Evolutionary conservation across 2,888 invertebrate genomes (phyloP), one percentile per base, ranked within the genome.

Genomic region (Polietes domitor): DNA sequence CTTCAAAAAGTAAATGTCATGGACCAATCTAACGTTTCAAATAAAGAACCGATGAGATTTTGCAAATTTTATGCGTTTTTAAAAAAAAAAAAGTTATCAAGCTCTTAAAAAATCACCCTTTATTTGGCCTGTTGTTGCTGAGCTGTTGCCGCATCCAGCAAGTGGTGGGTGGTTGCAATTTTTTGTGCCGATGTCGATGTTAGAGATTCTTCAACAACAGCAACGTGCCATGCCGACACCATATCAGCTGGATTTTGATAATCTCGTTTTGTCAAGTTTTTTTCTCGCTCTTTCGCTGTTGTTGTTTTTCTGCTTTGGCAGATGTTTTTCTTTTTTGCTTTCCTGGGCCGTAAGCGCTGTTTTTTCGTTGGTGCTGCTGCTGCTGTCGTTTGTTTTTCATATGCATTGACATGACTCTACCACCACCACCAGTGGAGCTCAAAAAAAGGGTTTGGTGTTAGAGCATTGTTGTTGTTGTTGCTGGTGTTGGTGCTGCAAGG

Each of bases 91-190:
- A n/a, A n/a, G n/a, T n/a, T n/a, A n/a, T n/a, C n/a, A n/a, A n/a
- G n/a, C n/a, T n/a, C n/a, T n/a, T n/a, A n/a, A n/a, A n/a, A n/a
- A n/a, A n/a, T n/a, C n/a, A n/a, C n/a, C n/a, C n/a, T n/a, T n/a
- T n/a, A 15, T 26, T 26, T 58, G 26, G 26, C 58, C 26, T 58
- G 26, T 58, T 58, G 58, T 2, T 26, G 21, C 10, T 53, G 53
- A 1, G 58, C 12, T 26, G 15, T 47, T 47, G 26, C 4, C 26
- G 26, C 24, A 58, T 74, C 71, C 63, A 47, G 26, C 50, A 55
- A 74, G 82, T 82, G 68, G 81, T 77, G 73, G 77, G 65, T 6
- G 78, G 21, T 24, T 50, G 7, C 19, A 10, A 5, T 63, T 78
- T 4, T 47, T 58, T 10, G 12, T 55, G 21, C 32, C 28, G 55